Evolutionary conservation across 53 echinoderm and acorn worm genomes (phyloP), one percentile per base, ranked within the genome.

Genomic region (Holothuria scabra): DNA sequence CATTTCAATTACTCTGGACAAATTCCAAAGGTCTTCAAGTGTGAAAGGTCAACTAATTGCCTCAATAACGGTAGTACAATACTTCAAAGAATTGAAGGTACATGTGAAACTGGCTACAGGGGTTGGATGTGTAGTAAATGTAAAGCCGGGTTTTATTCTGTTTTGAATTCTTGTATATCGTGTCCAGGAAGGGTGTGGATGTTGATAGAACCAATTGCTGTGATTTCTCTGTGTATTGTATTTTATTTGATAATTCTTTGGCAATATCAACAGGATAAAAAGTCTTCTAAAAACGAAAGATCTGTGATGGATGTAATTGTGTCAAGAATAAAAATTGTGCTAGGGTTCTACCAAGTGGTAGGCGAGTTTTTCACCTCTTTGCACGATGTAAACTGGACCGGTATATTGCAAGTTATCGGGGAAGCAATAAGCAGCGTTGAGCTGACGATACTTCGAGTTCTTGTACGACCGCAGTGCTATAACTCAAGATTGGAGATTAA

Each of bases 201-300:
- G 23, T 8, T 61, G 26, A 61, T 61, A 3, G 62, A 61, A 61
- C 23, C 26, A 24, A 61, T 61, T 26, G 62, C 62, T 8, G 62
- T 22, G 7, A 24, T 61, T 22, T 8, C 26, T 1, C 8, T 61
- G 26, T 26, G 22, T 4, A 19, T 61, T 61, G 9, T 61, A 24
- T 24, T 61, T 61, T 22, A 24, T 26, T 24, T 61, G 23, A 4
- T 24, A 24, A 61, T 61, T 13, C 23, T 61, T 22, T 61, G 62
- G 62, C 62, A 26, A 61, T 61, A 61, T 61, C 22, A 61, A 24
- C 23, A 61, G 8, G 62, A 61, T 22, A 61, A 61, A 61, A 61
- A 61, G 2, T 2, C 2, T 2, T 8, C 22, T 11, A 61, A 26
- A 22, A 22, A 41, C 10, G 41, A 41, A 41, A 41, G 62, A 26